Percentiles rank a stretch among this genome's conserved stretches.
Evolutionary conservation across 2,797 vertebrate species (phyloP).

Genomic region (Malurus leucopterus): DNA sequence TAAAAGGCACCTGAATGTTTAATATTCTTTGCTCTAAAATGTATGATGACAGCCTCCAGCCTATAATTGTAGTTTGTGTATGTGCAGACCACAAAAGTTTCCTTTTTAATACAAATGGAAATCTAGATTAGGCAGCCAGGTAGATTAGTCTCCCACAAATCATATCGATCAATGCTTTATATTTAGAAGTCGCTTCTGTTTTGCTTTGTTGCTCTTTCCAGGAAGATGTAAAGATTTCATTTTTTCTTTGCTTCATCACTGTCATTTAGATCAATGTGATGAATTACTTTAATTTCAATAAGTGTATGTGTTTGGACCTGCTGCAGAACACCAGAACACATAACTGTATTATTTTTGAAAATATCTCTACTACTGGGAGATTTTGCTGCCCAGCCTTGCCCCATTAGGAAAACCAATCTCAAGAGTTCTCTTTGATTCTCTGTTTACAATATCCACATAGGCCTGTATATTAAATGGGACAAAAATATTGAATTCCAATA

Average conservation of each 20-base stretch:
- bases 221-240: slow-evolving; percentile 68
- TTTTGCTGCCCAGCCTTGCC: background rate
- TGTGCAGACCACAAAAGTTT: background rate
- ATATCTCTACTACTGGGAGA: background rate
- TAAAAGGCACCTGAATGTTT: background rate
- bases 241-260: slow-evolving; percentile 18
- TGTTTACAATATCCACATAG: background rate
- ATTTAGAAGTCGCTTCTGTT: slow-evolving; percentile 3
- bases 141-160: background rate
- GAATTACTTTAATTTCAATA: slow-evolving; percentile 85
- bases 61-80: background rate
- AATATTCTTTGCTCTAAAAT: background rate
- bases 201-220: slow-evolving; percentile 50
- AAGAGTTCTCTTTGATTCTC: background rate
- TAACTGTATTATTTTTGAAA: background rate
- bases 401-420: background rate
- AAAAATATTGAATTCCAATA: background rate
- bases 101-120: background rate
- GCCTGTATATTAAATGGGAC: background rate
- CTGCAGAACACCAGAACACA: slow-evolving; percentile 8
- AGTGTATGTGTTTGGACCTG: slow-evolving; percentile 71
- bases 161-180: background rate
- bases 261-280: slow-evolving; percentile 69
- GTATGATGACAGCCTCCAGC: background rate
- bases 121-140: background rate